Base-by-base conservation (phyloP, 2,888 invertebrate species). In the Leucophenga maculata region DNA sequence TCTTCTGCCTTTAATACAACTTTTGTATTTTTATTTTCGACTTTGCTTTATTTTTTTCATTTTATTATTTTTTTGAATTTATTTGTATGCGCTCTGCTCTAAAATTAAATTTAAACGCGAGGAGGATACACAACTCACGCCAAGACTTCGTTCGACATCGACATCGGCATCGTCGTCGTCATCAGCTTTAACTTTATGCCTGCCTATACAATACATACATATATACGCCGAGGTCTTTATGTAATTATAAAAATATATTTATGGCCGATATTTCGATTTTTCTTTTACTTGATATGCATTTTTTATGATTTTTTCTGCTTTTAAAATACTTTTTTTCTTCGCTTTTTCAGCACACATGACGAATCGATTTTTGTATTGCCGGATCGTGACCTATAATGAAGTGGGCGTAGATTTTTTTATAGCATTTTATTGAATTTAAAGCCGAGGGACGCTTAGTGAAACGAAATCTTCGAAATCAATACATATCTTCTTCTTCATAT, bases 171-270 rank as follows among this genome's bases (percentile, higher is more conserved):
- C 18, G 55, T 22, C 26, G 55, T 59, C 57, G 13, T 57, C 14
- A 46, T 26, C 20, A 9, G 31, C 9, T 26, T 57, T 22, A 54
- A 20, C 64, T 68, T 50, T 46, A 67, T 65, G 9, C 67, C 66
- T 71, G 69, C 62, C 57, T 66, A 57, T 39, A 39, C 32, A 65
- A 67, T 70, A 62, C 4, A 26, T 4, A 52, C 60, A 48, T 64
- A 48, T 18, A 26, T 26, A 55, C 32, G 9, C 32, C 16, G 44
- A 71, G 65, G 72, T 78, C 68, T 44, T 55, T 65, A 65, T 76
- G 74, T 82, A 79, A 39, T 74, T 75, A 70, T 59, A 59, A 59
- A 59, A 59, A 59, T 64, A 48, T 64, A 60, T 60, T 60, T 60
- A 64, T 64, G 62, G 48, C 46, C 62, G 62, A 64, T 64, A 64